These are phyloP conservation scores for Pocillopora damicornis DNA, from an alignment of 64 coral and sea anemone genomes.

Conservation along the genomic window DNA sequence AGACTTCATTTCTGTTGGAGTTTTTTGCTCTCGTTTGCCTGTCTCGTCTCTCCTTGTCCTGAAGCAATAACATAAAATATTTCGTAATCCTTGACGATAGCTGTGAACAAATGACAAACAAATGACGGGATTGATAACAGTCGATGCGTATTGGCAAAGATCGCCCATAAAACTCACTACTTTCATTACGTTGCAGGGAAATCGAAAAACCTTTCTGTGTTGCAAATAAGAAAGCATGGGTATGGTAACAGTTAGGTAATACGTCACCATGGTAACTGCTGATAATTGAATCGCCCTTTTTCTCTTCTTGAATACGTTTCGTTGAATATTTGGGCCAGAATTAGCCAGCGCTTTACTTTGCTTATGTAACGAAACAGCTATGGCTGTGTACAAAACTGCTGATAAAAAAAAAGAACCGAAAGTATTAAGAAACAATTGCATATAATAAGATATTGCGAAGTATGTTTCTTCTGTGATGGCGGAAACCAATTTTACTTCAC, in stretches of 20 bases:
- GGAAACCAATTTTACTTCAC: neutral
- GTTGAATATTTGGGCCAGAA: neutral
- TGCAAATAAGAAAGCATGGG: neutral
- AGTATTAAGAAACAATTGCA: neutral
- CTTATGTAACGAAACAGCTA: neutral
- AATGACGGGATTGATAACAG: neutral
- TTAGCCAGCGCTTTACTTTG: neutral
- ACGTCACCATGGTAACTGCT: neutral
- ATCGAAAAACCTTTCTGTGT: neutral
- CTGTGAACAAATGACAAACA: conserved; percentile 9
- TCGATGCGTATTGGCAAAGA: neutral
- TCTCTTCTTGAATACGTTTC: neutral
- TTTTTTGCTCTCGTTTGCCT: neutral
- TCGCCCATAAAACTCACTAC: neutral
- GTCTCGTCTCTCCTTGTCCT: neutral
- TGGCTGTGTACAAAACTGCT: neutral
- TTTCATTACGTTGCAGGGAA: neutral
- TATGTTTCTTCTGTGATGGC: too few relatives aligned
- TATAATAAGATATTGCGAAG: too few relatives aligned
- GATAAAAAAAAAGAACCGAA: neutral
- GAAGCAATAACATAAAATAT: neutral
- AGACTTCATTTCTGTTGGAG: neutral
- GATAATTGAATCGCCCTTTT: neutral
- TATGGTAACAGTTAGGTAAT: neutral
- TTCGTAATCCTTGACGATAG: conserved; percentile 6